Conservation (phyloP, 1,140 invertebrate genomes). For the Diuraphis noxia region DNA sequence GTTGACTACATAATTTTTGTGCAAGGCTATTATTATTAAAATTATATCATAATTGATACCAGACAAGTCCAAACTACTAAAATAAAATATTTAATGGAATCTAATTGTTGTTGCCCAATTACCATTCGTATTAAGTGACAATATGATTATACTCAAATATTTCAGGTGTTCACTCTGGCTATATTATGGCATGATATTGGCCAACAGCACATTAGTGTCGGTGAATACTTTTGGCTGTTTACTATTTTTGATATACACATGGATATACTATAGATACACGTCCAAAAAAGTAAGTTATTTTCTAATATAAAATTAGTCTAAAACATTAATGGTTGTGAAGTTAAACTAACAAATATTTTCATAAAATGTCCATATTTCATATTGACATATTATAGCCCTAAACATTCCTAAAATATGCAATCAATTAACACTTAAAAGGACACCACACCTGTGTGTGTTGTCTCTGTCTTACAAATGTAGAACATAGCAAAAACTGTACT, state of each 20-base stretch:
- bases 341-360: neutral
- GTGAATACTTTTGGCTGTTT: conserved; percentile 72
- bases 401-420: neutral
- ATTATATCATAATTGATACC: neutral
- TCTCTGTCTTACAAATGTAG: too few relatives aligned
- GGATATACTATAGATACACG: conserved; percentile 43
- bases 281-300: conserved; percentile 53
- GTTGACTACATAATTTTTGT: neutral
- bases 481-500: too few relatives aligned
- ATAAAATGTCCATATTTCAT: neutral
- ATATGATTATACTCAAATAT: conserved; percentile 32
- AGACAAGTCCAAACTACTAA: neutral
- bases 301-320: conserved; percentile 54
- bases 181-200: conserved; percentile 70
- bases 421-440: too few relatives aligned
- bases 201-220: conserved; percentile 68
- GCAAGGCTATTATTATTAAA: too few relatives aligned
- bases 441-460: too few relatives aligned
- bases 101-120: neutral
- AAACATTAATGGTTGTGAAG: neutral
- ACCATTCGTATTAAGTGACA: neutral
- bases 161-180: conserved; percentile 70
- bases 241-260: conserved; percentile 63
- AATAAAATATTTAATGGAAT: too few relatives aligned
- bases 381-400: neutral